Conservation (phyloP, 2,113 vertebrate genomes). For the Scytalopus superciliaris region DNA sequence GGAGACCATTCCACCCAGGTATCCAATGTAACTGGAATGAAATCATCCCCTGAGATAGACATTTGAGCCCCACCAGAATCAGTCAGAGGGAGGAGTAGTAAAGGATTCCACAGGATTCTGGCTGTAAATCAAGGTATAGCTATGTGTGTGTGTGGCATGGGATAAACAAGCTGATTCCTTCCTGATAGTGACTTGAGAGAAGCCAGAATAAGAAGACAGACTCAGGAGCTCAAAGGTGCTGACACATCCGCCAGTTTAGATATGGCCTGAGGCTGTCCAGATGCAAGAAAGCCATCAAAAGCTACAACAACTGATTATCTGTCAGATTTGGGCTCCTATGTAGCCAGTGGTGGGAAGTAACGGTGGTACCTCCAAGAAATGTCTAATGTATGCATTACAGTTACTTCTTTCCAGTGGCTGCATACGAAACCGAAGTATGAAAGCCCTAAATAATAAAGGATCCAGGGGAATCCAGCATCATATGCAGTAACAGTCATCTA, state of each 20-base stretch:
- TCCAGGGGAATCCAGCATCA: not conserved
- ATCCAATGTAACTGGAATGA: not conserved
- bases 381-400: not conserved
- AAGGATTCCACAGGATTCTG: not conserved
- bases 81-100: not conserved
- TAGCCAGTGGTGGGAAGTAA: not conserved
- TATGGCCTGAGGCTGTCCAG: not conserved
- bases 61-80: not conserved
- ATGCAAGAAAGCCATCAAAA: conserved; percentile 6
- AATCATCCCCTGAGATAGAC: not conserved
- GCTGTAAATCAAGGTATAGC: not conserved
- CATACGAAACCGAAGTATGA: not conserved
- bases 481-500: not conserved
- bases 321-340: not conserved
- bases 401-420: not conserved
- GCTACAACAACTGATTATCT: not conserved
- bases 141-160: not conserved
- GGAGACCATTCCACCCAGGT: not conserved
- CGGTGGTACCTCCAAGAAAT: not conserved
- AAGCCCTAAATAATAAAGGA: not conserved
- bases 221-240: not conserved
- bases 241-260: not conserved
- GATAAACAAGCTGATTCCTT: not conserved
- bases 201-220: not conserved
- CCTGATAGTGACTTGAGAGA: not conserved